Conservation (phyloP, 2,888 invertebrate species). For the Ophion slaviceki region DNA sequence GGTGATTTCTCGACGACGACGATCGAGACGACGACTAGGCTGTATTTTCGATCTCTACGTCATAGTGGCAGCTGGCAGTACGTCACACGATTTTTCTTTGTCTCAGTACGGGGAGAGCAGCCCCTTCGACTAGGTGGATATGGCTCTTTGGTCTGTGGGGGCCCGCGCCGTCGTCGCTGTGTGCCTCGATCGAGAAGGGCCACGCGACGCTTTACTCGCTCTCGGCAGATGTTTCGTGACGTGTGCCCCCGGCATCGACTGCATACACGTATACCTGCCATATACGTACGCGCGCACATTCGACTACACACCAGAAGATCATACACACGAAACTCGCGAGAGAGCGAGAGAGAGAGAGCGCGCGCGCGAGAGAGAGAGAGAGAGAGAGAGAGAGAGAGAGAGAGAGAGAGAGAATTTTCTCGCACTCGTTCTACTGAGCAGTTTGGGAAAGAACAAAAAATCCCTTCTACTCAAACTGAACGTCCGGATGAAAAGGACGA, state of each 20-base stretch:
- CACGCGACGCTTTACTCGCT: slow-evolving; percentile 65
- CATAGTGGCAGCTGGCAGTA: slow-evolving; percentile 82
- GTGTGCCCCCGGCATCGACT: slow-evolving; percentile 74
- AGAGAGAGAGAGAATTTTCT: slow-evolving; percentile 23
- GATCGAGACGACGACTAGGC: slow-evolving; percentile 68
- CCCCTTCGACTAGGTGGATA: slow-evolving; percentile 64
- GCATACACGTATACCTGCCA: neutral
- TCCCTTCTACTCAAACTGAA: slow-evolving; percentile 35
- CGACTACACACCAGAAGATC: slow-evolving; percentile 5
- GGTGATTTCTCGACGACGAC: slow-evolving; percentile 55
- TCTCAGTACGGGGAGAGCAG: slow-evolving; percentile 78
- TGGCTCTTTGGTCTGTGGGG: slow-evolving; percentile 76
- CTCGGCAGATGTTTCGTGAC: slow-evolving; percentile 81
- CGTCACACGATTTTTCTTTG: slow-evolving; percentile 83
- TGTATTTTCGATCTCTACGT: slow-evolving; percentile 73
- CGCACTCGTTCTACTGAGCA: slow-evolving; percentile 40
- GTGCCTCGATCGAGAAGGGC: slow-evolving; percentile 61
- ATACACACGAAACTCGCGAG: slow-evolving; percentile 30
- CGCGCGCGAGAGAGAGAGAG: neutral
- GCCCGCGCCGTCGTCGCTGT: slow-evolving; percentile 69
- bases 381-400: neutral
- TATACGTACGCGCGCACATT: neutral
- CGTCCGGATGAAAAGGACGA: slow-evolving; percentile 33
- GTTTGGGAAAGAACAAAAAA: slow-evolving; percentile 37
- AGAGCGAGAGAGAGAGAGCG: slow-evolving; percentile 10